A percentile compares a stretch with the other conserved stretches of the same genome.
Conservation (phyloP, 2,888 invertebrate genomes). For the Tachina lurida region DNA sequence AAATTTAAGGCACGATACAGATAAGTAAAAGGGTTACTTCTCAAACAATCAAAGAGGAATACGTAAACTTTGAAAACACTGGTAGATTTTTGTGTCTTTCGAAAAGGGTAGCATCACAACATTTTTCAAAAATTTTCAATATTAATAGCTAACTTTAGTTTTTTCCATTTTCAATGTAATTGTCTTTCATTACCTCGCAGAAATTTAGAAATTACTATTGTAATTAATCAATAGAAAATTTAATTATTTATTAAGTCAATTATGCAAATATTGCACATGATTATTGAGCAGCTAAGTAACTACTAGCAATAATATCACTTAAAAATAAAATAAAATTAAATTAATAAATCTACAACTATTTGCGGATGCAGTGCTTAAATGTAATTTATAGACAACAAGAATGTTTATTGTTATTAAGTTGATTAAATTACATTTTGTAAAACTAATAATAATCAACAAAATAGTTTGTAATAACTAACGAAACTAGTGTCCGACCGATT, state of each 20-base stretch:
- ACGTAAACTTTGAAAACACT: too few species aligned
- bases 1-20: too few species aligned
- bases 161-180: too few species aligned
- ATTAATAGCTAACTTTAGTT: too few species aligned
- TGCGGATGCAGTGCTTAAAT: neutral
- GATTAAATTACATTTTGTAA: constrained; percentile 44
- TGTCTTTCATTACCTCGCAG: too few species aligned
- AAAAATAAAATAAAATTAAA: constrained; percentile 6
- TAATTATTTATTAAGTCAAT: neutral
- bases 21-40: too few species aligned
- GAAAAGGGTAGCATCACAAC: too few species aligned
- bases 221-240: constrained; percentile 5
- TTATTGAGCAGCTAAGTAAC: neutral
- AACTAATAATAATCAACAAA: neutral
- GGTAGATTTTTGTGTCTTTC: too few species aligned
- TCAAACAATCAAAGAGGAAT: too few species aligned
- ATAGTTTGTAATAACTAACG: neutral
- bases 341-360: constrained; percentile 15
- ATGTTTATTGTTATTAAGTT: constrained; percentile 58
- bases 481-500: too few species aligned
- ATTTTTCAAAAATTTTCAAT: too few species aligned
- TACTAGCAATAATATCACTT: neutral
- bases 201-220: too few species aligned
- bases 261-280: constrained; percentile 5
- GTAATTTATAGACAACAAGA: constrained; percentile 50